A percentile compares a stretch with the other conserved stretches of the same genome.
These are phyloP conservation scores for Drosophila sulfurigaster DNA, from an alignment of 1,140 invertebrate genomes.

Conservation along the genomic window DNA sequence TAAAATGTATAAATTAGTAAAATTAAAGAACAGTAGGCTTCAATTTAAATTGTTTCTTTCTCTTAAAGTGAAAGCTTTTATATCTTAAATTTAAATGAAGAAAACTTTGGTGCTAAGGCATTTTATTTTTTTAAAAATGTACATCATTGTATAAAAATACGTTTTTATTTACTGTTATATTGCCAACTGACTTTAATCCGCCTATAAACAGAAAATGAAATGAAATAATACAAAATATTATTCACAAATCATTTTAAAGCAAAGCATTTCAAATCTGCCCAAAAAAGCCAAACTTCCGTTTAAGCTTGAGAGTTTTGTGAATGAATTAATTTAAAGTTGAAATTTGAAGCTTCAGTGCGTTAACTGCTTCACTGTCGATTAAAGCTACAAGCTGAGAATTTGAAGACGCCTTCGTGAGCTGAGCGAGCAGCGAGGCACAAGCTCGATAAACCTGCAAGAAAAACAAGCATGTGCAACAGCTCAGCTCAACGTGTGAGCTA, in stretches of 20 bases:
- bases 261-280: no score
- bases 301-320: neutral
- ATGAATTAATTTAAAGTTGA: neutral
- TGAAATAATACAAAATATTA: neutral
- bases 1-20: neutral
- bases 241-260: neutral
- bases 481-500: conserved; percentile 10
- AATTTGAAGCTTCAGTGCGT: neutral
- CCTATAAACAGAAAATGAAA: neutral
- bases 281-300: neutral
- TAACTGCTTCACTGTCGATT: neutral
- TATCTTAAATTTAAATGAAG: no score
- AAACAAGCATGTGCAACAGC: conserved; percentile 5
- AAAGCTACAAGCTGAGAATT: neutral
- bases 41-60: neutral
- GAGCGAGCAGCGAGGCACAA: neutral
- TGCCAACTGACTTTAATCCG: neutral
- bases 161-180: neutral
- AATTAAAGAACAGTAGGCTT: neutral
- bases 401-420: neutral
- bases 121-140: neutral
- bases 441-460: neutral
- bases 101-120: neutral
- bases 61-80: neutral
- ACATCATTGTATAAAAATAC: neutral